Conservation (phyloP, 2,888 invertebrate species). For the Drosophila formosana region DNA sequence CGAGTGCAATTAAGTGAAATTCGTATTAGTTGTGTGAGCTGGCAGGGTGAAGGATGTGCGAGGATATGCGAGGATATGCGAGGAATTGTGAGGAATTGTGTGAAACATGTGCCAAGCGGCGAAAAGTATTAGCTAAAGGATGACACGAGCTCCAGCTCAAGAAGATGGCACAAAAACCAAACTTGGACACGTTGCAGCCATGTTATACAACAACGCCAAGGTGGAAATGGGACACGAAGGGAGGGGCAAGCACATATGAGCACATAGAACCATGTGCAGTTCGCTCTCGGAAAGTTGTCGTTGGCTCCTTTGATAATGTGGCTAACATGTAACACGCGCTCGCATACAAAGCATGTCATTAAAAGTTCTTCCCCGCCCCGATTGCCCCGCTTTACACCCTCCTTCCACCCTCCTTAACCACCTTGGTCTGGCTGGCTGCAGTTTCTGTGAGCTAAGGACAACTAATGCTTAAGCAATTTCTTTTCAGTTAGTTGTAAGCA, state of each 20-base stretch:
- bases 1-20: slow-evolving; percentile 77
- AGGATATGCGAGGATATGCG: slow-evolving; percentile 12
- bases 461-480: slow-evolving; percentile 53
- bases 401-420: neutral
- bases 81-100: slow-evolving; percentile 11
- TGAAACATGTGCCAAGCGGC: slow-evolving; percentile 52
- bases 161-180: slow-evolving; percentile 56
- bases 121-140: slow-evolving; percentile 65
- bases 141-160: slow-evolving; percentile 38
- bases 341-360: slow-evolving; percentile 77
- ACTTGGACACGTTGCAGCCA: slow-evolving; percentile 58
- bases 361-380: slow-evolving; percentile 55
- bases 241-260: neutral
- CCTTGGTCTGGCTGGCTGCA: slow-evolving; percentile 14
- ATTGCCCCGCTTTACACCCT: too few relatives aligned
- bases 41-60: neutral
- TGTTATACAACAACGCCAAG: slow-evolving; percentile 6
- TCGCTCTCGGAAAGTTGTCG: slow-evolving; percentile 54
- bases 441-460: slow-evolving; percentile 31
- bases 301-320: slow-evolving; percentile 67
- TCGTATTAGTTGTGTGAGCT: slow-evolving; percentile 65
- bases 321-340: slow-evolving; percentile 69
- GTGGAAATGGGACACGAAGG: neutral
- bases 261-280: slow-evolving; percentile 14
- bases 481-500: slow-evolving; percentile 36